phyloP scores from a whole-genome alignment of 1,140 invertebrate genomes.

The Stegodyphus dumicola region DNA sequence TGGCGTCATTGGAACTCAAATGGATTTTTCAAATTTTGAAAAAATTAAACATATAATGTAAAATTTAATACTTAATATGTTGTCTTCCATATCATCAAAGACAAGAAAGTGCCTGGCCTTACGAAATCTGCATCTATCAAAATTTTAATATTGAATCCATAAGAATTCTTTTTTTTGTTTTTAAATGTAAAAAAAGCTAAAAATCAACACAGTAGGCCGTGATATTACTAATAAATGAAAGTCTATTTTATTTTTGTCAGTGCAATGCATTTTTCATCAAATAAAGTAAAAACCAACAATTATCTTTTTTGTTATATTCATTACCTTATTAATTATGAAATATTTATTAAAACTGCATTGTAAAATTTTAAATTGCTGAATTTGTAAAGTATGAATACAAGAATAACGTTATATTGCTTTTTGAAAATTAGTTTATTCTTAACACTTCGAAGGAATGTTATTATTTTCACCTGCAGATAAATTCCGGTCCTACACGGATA shows the following conservation, averaged over 20 bases:
- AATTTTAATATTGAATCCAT: background rate
- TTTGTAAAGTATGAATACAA: no score
- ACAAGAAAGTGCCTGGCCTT: slow-evolving; percentile 57
- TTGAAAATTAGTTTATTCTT: no score
- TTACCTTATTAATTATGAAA: no score
- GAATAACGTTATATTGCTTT: no score
- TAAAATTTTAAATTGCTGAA: no score
- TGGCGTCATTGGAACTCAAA: background rate
- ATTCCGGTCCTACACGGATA: no score
- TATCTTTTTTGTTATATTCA: background rate
- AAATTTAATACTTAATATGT: slow-evolving; percentile 40
- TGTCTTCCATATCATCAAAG: slow-evolving; percentile 57
- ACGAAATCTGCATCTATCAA: background rate
- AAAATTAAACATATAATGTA: background rate
- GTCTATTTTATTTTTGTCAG: background rate
- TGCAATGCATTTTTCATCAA: background rate
- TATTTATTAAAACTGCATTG: no score
- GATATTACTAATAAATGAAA: background rate
- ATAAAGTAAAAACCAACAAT: background rate
- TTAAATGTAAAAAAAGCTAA: background rate
- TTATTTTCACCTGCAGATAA: no score
- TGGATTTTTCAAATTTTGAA: background rate
- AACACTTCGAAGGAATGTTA: no score
- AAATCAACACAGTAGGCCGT: background rate
- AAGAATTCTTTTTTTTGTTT: background rate